A percentile compares a stretch with the other conserved stretches of the same genome.
These are phyloP conservation scores for Echiichthys vipera DNA, from an alignment of 2,797 vertebrate genomes.

Conservation along the genomic window DNA sequence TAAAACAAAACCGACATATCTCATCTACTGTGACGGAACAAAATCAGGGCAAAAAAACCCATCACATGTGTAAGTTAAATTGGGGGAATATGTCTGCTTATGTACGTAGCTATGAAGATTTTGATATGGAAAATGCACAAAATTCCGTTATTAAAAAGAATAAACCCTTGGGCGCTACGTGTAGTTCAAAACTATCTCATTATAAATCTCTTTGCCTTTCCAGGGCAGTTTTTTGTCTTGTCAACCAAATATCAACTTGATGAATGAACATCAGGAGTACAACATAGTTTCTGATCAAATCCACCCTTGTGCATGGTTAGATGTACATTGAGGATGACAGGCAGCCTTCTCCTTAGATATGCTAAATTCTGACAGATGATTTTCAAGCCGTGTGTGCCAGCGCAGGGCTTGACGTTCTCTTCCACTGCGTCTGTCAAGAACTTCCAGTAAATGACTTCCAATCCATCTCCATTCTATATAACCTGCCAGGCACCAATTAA, in stretches of 20 bases:
- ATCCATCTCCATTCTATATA: conserved; percentile 84
- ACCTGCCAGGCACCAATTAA: conserved; percentile 81
- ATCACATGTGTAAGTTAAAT: conserved; percentile 17
- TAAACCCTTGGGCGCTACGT: conserved; percentile 28
- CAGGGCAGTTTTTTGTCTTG: conserved; percentile 45
- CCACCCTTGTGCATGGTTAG: conserved; percentile 83
- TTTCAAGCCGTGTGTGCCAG: conserved; percentile 81
- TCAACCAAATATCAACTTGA: conserved; percentile 72
- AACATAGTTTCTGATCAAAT: conserved; percentile 82
- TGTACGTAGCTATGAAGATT: conserved; percentile 28
- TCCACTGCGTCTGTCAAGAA: conserved; percentile 81
- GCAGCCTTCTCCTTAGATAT: conserved; percentile 85
- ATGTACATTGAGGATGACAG: conserved; percentile 87
- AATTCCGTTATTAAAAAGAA: conserved; percentile 36
- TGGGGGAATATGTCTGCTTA: not conserved
- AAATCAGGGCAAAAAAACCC: conserved; percentile 32
- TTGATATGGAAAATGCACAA: conserved; percentile 43
- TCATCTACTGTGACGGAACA: conserved; percentile 29
- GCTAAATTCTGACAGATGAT: conserved; percentile 90
- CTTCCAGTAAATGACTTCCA: conserved; percentile 83
- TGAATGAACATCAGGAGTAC: conserved; percentile 68
- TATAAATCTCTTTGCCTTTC: conserved; percentile 47
- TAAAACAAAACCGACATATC: conserved; percentile 66
- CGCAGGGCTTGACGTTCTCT: conserved; percentile 76
- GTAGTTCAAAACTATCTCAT: conserved; percentile 52